A percentile compares a stretch with the other conserved stretches of the same genome.
Evolutionary conservation across 2,113 vertebrate species (phyloP).

Genomic region (Leptocoma aspasia): DNA sequence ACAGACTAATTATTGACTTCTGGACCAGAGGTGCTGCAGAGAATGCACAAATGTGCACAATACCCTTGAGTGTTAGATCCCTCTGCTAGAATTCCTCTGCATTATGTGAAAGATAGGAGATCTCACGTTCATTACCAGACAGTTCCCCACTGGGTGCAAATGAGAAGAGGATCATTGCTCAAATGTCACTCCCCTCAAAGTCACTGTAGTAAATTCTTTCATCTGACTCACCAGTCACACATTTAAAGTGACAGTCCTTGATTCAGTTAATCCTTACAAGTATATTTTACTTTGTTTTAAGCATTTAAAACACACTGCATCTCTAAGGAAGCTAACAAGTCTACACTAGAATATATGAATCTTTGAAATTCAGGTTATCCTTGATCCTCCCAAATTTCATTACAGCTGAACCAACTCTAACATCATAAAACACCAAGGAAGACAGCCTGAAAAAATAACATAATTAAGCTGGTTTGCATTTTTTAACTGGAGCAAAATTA

Average conservation of each 20-base stretch:
- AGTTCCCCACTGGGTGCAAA: neutral
- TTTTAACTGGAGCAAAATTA: neutral
- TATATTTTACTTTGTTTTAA: neutral
- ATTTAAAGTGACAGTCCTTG: neutral
- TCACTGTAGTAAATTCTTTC: neutral
- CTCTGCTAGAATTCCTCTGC: neutral
- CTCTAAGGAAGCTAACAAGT: neutral
- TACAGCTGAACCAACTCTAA: neutral
- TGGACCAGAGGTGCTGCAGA: neutral
- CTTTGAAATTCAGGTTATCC: neutral
- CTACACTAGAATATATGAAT: accelerated
- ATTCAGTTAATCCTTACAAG: neutral
- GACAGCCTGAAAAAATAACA: neutral
- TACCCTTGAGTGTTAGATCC: neutral
- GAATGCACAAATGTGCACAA: neutral
- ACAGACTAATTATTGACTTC: neutral
- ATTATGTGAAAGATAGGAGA: neutral
- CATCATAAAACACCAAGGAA: neutral
- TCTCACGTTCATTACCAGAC: accelerated
- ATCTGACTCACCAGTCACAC: neutral
- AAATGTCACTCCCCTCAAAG: neutral
- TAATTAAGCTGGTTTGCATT: neutral
- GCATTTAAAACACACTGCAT: neutral
- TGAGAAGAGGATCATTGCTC: neutral
- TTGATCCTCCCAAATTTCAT: neutral